Conservation (phyloP, 92 coral and sea anemone species). For the Galaxea fascicularis region DNA sequence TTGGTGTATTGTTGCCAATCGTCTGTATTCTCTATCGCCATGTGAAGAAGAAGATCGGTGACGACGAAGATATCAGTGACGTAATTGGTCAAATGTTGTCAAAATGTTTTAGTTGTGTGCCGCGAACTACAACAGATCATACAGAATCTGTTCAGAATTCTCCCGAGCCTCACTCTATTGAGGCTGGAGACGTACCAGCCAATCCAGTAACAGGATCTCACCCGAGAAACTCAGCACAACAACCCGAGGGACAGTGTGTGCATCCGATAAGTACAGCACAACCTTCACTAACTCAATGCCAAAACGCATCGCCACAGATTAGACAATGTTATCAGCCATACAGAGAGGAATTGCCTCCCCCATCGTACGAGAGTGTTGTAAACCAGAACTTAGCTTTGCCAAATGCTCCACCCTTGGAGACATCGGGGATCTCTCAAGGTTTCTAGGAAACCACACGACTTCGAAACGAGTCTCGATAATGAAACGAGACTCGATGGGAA, state of each 20-base stretch:
- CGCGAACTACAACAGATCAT: too few relatives aligned
- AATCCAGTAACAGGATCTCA: conserved; percentile 7
- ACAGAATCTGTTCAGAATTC: too few relatives aligned
- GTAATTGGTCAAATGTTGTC: conserved; percentile 1
- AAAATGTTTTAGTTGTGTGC: conserved; percentile 1
- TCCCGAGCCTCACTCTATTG: background rate
- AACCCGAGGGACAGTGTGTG: conserved; percentile 15
- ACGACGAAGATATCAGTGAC: conserved; percentile 8
- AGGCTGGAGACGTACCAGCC: conserved; percentile 9
- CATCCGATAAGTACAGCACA: conserved; percentile 10
- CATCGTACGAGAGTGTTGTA: conserved; percentile 16
- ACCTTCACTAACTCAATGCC: conserved; percentile 11
- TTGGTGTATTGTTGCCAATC: conserved; percentile 11
- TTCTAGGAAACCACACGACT: too few relatives aligned
- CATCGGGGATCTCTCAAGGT: too few relatives aligned
- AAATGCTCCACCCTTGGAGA: too few relatives aligned
- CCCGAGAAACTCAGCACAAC: conserved; percentile 12
- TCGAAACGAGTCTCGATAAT: too few relatives aligned
- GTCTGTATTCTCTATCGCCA: conserved; percentile 6
- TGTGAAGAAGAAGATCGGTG: conserved; percentile 18
- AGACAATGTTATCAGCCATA: conserved; percentile 6
- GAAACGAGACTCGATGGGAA: too few relatives aligned
- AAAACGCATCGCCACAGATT: conserved; percentile 8
- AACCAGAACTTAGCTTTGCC: conserved; percentile 14
- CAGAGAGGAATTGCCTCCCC: conserved; percentile 10